Evolutionary conservation across 37 sponge, comb jelly and placozoan genomes (phyloP).

Genomic region (Mnemiopsis leidyi): DNA sequence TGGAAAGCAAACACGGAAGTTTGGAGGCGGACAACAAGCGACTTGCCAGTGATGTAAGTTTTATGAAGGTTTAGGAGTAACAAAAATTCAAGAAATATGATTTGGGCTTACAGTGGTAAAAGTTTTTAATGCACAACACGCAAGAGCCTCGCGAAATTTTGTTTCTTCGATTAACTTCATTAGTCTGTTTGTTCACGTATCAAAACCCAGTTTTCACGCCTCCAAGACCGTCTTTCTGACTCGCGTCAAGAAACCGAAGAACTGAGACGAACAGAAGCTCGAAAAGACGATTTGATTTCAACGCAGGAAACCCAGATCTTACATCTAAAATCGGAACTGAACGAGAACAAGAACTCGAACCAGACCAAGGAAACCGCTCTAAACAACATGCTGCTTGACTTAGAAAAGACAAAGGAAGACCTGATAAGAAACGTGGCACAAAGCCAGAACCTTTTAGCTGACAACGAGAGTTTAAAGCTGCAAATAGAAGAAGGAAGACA

Average conservation of each 20-base stretch:
- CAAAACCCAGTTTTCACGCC: conserved; percentile 2
- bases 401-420: background rate
- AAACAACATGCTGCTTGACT: background rate
- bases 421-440: background rate
- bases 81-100: no score
- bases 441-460: background rate
- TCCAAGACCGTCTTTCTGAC: conserved; percentile 24
- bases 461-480: background rate
- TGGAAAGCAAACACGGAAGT: background rate
- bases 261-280: background rate
- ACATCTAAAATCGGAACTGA: background rate
- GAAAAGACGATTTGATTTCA: background rate
- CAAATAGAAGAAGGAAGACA: background rate
- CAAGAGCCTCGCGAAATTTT: no score
- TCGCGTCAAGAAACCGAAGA: conserved; percentile 29
- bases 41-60: background rate
- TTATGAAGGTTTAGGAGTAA: background rate
- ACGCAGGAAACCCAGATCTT: background rate
- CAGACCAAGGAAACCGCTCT: background rate
- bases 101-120: no score
- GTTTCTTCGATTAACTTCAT: no score
- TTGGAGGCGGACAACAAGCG: background rate
- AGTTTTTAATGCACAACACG: no score
- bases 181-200: background rate
- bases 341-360: background rate